Evolutionary conservation across 1,140 invertebrate genomes (phyloP).

Genomic region (Saccostrea cuccullata): DNA sequence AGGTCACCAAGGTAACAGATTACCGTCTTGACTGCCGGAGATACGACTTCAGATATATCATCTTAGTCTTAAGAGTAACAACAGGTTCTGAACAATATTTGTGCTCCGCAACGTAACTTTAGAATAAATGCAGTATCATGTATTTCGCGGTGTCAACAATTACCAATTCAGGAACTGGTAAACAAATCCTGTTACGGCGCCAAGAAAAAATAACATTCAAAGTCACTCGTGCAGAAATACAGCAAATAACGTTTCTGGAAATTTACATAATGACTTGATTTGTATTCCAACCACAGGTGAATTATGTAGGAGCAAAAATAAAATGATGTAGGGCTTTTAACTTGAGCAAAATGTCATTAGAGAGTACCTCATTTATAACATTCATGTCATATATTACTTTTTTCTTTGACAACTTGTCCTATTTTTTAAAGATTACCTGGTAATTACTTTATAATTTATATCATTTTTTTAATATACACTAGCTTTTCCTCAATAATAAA

Average conservation of each 20-base stretch:
- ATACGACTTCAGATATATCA: not conserved
- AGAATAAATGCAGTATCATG: slow-evolving; percentile 12
- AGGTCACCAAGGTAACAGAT: slow-evolving; percentile 21
- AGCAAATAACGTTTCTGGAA: slow-evolving; percentile 22
- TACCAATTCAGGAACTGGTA: slow-evolving; percentile 12
- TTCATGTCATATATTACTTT: not conserved
- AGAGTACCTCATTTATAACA: not conserved
- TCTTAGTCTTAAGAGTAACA: slow-evolving; percentile 3
- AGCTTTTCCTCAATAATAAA: not conserved
- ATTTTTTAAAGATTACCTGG: not conserved
- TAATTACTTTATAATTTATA: not conserved
- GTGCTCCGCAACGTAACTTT: not conserved
- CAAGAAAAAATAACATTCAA: not conserved
- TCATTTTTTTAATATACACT: not conserved
- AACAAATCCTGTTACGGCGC: slow-evolving; percentile 1
- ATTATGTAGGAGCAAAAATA: not conserved
- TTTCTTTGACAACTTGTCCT: not conserved
- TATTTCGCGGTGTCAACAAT: not conserved
- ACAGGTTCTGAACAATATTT: not conserved
- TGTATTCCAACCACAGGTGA: not conserved
- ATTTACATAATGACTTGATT: slow-evolving; percentile 30
- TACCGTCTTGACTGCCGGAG: not conserved
- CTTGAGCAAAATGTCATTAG: not conserved
- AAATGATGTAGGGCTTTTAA: slow-evolving; percentile 11
- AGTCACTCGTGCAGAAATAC: slow-evolving; percentile 13